Evolutionary conservation across 2,888 invertebrate genomes (phyloP).

Genomic region (Vesta saturnalis): DNA sequence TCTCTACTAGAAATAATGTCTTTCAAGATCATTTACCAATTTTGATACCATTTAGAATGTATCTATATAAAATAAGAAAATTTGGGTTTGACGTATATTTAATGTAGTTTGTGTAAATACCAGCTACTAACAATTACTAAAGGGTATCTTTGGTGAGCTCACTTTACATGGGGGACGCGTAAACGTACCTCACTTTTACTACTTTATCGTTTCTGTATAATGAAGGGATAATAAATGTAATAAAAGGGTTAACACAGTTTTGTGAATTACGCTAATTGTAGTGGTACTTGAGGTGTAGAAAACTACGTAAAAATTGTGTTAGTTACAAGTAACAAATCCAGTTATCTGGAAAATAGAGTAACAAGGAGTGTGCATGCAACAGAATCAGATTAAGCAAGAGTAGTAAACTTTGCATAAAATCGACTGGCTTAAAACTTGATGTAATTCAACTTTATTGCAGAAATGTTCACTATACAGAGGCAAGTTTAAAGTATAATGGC

Average conservation of each 20-base stretch:
- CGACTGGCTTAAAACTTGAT: constrained; percentile 27
- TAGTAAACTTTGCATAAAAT: constrained; percentile 33
- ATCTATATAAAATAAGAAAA: constrained; percentile 24
- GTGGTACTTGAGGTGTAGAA: constrained; percentile 24
- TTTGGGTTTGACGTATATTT: background rate
- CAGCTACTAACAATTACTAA: no score
- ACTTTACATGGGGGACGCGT: no score
- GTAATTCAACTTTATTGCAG: constrained; percentile 29
- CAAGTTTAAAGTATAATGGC: constrained; percentile 7
- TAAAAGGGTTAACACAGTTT: no score
- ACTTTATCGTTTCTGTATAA: no score
- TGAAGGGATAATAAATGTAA: no score
- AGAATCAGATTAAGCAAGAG: constrained; percentile 28
- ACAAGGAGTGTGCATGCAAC: constrained; percentile 36
- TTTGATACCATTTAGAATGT: constrained; percentile 24
- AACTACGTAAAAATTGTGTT: constrained; percentile 25
- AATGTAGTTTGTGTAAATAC: constrained; percentile 11
- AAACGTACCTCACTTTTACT: no score
- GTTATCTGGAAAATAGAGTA: constrained; percentile 29
- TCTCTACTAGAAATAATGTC: constrained; percentile 22
- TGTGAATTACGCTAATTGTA: no score
- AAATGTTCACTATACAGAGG: constrained; percentile 12
- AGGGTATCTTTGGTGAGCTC: no score
- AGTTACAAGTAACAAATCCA: constrained; percentile 31
- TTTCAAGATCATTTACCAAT: constrained; percentile 38